A percentile compares a stretch with the other conserved stretches of the same genome.
These are phyloP conservation scores for Corydoras maculifer DNA, from an alignment of 2,113 vertebrate genomes.

Conservation along the genomic window DNA sequence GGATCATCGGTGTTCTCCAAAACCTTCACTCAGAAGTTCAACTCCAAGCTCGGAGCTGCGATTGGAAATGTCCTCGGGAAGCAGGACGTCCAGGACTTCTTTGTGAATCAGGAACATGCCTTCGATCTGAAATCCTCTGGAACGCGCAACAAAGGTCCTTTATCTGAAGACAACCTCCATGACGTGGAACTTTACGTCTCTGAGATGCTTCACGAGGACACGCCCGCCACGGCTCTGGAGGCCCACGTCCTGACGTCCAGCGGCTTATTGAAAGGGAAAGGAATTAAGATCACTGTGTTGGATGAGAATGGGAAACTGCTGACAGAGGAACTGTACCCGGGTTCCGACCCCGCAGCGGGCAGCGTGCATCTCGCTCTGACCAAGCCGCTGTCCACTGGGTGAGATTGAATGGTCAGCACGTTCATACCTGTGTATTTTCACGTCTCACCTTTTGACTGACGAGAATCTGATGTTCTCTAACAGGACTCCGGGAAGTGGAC, in stretches of 20 bases:
- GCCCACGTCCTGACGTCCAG: constrained; percentile 23
- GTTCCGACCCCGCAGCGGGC: constrained; percentile 4
- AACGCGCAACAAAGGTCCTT: neutral
- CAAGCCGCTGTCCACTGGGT: neutral
- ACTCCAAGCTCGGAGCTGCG: neutral
- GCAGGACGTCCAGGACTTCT: constrained; percentile 20
- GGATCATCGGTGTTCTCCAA: neutral
- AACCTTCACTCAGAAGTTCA: constrained; percentile 4
- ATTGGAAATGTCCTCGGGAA: constrained; percentile 24
- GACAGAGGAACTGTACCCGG: constrained; percentile 17
- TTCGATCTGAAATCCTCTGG: constrained; percentile 5
- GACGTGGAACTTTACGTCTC: neutral
- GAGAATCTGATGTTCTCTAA: too few species aligned
- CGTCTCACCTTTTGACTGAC: too few species aligned
- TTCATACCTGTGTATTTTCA: too few species aligned
- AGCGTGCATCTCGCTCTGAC: constrained; percentile 14
- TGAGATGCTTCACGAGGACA: neutral
- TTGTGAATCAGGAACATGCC: constrained; percentile 4
- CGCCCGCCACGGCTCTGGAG: constrained; percentile 18
- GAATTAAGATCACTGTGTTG: constrained; percentile 17
- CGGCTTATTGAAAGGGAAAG: constrained; percentile 26
- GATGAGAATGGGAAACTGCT: constrained; percentile 13
- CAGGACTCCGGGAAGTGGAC: neutral
- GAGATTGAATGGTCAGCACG: neutral
- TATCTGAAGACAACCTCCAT: neutral